Evolutionary conservation across 2,797 vertebrate genomes (phyloP), one percentile per base, ranked within the genome.

Genomic region (Oryzias sinensis): DNA sequence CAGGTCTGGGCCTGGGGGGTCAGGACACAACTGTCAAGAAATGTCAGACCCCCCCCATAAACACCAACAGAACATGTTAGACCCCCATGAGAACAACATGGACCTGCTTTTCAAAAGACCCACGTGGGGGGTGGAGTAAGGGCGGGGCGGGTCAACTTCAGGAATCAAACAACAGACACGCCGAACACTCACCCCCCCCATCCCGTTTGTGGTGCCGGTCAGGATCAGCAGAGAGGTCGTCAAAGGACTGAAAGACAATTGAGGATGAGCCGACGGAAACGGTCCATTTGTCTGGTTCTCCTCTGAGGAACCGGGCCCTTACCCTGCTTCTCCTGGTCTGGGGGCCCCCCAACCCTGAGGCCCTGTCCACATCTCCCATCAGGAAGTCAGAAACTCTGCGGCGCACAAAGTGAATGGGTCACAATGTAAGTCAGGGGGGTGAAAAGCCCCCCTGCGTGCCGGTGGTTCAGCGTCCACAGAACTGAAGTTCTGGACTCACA

Each of bases 281-380:
- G 65, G 53, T 75, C 62, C 4, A 4, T 27, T 27, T 8, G 29
- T 33, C 29, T n/a, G 13, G 11, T 46, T 46, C 18, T 22, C 11
- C 9, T 5, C 6, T 22, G 65, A 84, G 70, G 8, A 33, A 33
- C 29, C 2, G 29, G 29, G 15, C 18, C 43, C 76, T 87, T 58
- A 99, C 97, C 91, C 93, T 94, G 91, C 90, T 98, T 90, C 94
- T 94, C 76, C 82, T 92, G 91, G 94, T 94, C 91, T 93, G 91
- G 90, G 94, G 90, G 81, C 92, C 90, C 88, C 94, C 94, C 89
- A 95, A 79, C 89, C 94, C 92, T 81, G 95, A 93, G 80, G 94
- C 91, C 82, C 85, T 96, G 92, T 97, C 94, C 91, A 96, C 94
- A 95, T 99, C 97, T 94, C 96, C 97, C 97, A 99, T 99, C 94